phyloP scores from a whole-genome alignment of 2,113 vertebrate genomes.

The Micromys minutus region DNA sequence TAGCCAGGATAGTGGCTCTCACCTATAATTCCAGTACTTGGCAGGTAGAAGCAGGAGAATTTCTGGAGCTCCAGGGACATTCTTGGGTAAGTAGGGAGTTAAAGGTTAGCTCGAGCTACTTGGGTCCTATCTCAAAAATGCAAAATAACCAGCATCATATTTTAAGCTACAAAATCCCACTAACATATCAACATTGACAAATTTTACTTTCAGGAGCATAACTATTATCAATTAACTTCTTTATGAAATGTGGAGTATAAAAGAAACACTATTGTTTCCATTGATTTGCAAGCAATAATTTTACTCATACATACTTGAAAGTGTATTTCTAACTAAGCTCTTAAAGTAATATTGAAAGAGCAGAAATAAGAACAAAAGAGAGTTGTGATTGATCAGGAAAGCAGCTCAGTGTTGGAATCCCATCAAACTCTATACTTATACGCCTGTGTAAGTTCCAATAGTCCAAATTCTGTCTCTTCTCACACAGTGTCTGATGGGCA shows the following conservation, averaged over 20 bases:
- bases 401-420: not conserved
- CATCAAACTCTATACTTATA: not conserved
- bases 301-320: slow-evolving; percentile 10
- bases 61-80: not conserved
- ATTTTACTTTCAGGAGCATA: not conserved
- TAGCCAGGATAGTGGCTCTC: not conserved
- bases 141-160: not conserved
- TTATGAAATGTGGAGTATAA: not conserved
- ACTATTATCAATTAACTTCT: slow-evolving; percentile 12
- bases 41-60: not conserved
- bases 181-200: not conserved
- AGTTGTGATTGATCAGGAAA: not conserved
- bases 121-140: not conserved
- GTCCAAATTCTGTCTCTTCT: not conserved
- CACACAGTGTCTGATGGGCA: not conserved
- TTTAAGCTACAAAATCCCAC: not conserved
- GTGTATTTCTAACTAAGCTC: not conserved
- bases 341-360: not conserved
- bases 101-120: not conserved
- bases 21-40: not conserved
- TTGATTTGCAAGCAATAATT: not conserved
- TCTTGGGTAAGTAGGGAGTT: not conserved
- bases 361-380: not conserved
- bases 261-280: not conserved
- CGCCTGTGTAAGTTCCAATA: not conserved